phyloP scores from a whole-genome alignment of 2,888 invertebrate species.

The Bibio marci region DNA sequence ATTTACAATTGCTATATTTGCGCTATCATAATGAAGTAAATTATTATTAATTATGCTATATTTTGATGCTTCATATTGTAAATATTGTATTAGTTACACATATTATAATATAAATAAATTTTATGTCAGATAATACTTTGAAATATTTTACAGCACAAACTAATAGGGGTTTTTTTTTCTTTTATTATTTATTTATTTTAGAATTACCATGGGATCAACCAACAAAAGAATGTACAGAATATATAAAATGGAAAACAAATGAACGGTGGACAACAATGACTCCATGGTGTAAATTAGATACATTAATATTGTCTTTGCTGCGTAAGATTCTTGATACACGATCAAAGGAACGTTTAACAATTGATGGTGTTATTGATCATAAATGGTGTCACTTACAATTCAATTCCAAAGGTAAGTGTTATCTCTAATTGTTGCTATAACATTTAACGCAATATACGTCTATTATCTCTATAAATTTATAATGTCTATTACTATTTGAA shows the following conservation, averaged over 20 bases:
- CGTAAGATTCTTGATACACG: constrained; percentile 54
- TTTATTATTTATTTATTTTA: constrained; percentile 26
- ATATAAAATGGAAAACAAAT: constrained; percentile 51
- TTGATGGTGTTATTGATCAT: constrained; percentile 53
- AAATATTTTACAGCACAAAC: no score
- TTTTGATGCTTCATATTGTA: no score
- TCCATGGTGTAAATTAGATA: constrained; percentile 71
- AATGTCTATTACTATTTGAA: no score
- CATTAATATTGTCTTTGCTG: constrained; percentile 54
- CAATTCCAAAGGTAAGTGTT: constrained; percentile 27
- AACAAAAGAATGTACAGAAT: constrained; percentile 48
- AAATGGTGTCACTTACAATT: constrained; percentile 47
- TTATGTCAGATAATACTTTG: no score
- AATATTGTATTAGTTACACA: no score
- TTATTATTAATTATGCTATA: no score
- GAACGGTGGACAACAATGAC: constrained; percentile 43
- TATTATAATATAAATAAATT: no score
- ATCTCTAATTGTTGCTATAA: background rate
- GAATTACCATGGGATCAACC: constrained; percentile 95
- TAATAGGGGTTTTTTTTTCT: no score
- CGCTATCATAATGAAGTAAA: no score
- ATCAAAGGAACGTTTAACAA: constrained; percentile 44
- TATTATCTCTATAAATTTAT: no score
- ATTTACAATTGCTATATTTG: no score
- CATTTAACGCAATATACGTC: no score